Percentiles rank a stretch among this genome's conserved stretches.
These are phyloP conservation scores for Pyrrhia umbra DNA, from an alignment of 2,888 invertebrate species.

Conservation along the genomic window DNA sequence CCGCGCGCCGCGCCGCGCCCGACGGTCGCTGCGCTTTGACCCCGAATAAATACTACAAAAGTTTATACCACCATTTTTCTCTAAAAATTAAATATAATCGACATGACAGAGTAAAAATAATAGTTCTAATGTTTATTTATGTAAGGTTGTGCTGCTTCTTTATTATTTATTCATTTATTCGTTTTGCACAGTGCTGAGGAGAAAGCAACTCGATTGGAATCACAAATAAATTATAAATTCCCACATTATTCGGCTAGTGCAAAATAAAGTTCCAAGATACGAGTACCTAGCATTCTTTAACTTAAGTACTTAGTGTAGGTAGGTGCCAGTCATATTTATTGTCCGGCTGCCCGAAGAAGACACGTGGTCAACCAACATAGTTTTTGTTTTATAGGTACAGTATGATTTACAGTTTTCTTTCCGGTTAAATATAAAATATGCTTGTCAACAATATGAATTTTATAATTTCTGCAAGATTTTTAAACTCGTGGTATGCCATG, in stretches of 20 bases:
- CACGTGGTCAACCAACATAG: no score
- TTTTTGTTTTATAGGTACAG: no score
- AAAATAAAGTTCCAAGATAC: no score
- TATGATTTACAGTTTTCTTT: no score
- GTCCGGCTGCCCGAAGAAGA: no score
- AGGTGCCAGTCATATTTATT: no score
- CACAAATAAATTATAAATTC: no score
- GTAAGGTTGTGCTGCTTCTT: background rate
- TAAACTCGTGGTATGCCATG: background rate
- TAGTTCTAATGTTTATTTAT: constrained; percentile 24
- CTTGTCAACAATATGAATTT: no score
- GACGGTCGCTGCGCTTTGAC: constrained; percentile 84
- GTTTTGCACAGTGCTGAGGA: constrained; percentile 6
- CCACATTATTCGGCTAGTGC: no score
- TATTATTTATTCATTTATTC: constrained; percentile 34
- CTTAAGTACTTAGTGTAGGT: no score
- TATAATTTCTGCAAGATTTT: background rate
- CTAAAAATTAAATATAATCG: constrained; percentile 32
- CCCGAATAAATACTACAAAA: constrained; percentile 66
- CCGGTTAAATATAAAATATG: no score
- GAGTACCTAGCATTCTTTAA: no score
- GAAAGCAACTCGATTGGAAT: constrained; percentile 31
- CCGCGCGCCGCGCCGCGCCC: constrained; percentile 52
- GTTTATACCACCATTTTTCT: constrained; percentile 13
- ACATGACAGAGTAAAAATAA: constrained; percentile 21